These are phyloP conservation scores for Samia ricini DNA, from an alignment of 1,140 invertebrate genomes.

Conservation along the genomic window DNA sequence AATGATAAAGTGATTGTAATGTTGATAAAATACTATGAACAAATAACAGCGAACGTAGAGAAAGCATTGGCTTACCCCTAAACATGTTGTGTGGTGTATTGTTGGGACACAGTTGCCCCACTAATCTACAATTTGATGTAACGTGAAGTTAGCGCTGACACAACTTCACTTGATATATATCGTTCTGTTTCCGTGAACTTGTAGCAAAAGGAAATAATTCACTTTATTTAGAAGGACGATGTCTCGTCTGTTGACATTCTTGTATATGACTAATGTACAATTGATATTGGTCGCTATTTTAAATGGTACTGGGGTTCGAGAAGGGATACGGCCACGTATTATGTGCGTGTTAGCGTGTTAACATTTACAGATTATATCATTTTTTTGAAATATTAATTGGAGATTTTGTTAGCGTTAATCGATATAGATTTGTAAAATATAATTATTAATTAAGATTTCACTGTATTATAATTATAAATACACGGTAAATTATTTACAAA, in stretches of 20 bases:
- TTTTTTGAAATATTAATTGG: too few relatives aligned
- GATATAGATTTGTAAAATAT: background rate
- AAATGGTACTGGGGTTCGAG: background rate
- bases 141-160: too few relatives aligned
- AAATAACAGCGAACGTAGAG: too few relatives aligned
- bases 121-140: too few relatives aligned
- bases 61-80: too few relatives aligned
- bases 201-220: background rate
- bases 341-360: background rate
- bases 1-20: too few relatives aligned
- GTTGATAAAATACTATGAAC: too few relatives aligned
- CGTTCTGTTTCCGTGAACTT: background rate
- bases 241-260: background rate
- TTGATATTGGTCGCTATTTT: background rate
- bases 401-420: background rate
- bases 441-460: too few relatives aligned
- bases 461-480: too few relatives aligned
- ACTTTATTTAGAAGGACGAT: background rate
- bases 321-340: background rate
- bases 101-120: too few relatives aligned
- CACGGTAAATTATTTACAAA: too few relatives aligned
- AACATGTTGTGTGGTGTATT: too few relatives aligned
- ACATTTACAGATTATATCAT: background rate
- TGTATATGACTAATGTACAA: slow-evolving; percentile 2
- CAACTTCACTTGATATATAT: background rate